Base-by-base conservation (phyloP, 2,797 vertebrate species). In the Pitangus sulphuratus region DNA sequence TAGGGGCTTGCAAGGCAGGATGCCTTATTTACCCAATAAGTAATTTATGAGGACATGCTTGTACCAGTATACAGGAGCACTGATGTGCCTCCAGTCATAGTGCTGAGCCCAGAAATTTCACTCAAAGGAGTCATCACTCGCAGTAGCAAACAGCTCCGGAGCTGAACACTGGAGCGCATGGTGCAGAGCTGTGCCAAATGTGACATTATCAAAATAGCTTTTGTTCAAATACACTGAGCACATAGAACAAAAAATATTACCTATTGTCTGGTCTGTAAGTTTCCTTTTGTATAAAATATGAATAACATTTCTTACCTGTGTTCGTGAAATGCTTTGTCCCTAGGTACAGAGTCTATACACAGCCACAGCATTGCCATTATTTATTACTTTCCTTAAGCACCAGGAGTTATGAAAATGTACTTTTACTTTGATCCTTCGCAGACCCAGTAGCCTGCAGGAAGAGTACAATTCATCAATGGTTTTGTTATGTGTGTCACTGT, bases 371-470 rank as follows among this genome's bases (percentile, higher is more conserved):
- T 4, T 60, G 51, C 62, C 2, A 0, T 86, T 94, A 93, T 97
- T 97, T 96, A 96, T 95, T 87, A 24, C 84, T 93, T 91, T 86
- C 65, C 91, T 95, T 93, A 66, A 91, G 89, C 91, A 86, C 92
- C 14, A 0, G 60, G 83, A 93, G 83, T 90, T 93, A 84, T 57
- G 77, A 77, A 95, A 93, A 95, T 3, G 8, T 78, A 78, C 84
- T 91, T 96, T 91, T 66, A 65, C 89, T 95, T 93, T 94, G 92
- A 90, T 93, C 72, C 66, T 95, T 91, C 66, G 76, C 79, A 86
- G 65, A 72, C 51, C 76, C 56, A 31, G 87, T 16, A 91, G 92
- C 94, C 89, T 82, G 87, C 93, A 94, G 89, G 70, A 96, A 60
- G 69, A 93, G 81, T 31, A 91, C 83, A 85, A 91, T 96, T 93